Evolutionary conservation across 1,140 invertebrate species (phyloP).

Genomic region (Dendrolimus punctatus): DNA sequence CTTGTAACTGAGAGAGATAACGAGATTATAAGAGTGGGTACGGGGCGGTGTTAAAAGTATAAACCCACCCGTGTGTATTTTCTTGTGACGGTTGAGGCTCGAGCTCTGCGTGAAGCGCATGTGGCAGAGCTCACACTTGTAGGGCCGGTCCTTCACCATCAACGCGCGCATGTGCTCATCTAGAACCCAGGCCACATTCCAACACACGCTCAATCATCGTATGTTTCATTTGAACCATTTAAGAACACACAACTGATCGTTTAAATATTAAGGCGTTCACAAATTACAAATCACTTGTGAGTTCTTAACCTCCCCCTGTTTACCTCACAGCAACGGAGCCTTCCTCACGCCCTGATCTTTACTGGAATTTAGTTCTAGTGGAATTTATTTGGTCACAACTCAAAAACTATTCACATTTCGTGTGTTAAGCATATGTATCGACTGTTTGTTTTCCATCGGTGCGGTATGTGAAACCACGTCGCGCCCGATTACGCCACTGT

Average conservation of each 20-base stretch:
- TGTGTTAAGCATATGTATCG: constrained; percentile 59
- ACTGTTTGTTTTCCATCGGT: constrained; percentile 16
- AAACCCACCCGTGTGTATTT: constrained; percentile 82
- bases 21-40: constrained; percentile 14
- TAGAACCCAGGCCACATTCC: constrained; percentile 63
- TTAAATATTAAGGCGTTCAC: not conserved
- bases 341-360: constrained; percentile 62
- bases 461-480: constrained; percentile 13
- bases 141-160: constrained; percentile 78
- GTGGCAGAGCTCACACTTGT: constrained; percentile 82
- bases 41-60: constrained; percentile 27
- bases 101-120: constrained; percentile 86
- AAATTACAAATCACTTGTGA: constrained; percentile 25
- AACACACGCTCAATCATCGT: constrained; percentile 21
- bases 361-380: constrained; percentile 17
- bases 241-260: constrained; percentile 39
- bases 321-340: constrained; percentile 45
- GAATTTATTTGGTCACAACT: constrained; percentile 42
- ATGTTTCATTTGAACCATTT: constrained; percentile 22
- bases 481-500: constrained; percentile 53
- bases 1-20: constrained; percentile 1
- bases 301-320: constrained; percentile 65
- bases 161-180: constrained; percentile 72
- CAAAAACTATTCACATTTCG: constrained; percentile 70
- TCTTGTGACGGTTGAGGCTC: constrained; percentile 86